These are phyloP conservation scores for Drosophila pandora DNA, from an alignment of 1,140 invertebrate species.

Conservation along the genomic window DNA sequence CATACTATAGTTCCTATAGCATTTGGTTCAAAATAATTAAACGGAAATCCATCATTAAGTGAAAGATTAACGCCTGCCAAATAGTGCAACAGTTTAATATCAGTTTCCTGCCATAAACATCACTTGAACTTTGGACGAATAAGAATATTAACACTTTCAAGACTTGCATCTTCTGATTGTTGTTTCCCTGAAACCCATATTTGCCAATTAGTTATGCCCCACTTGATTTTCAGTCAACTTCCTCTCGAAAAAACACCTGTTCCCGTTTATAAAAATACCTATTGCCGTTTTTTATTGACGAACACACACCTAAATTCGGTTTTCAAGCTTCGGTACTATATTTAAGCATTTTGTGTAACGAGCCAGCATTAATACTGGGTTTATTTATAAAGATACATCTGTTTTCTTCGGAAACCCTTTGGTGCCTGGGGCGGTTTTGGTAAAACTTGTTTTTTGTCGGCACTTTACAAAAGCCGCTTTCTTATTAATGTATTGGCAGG, in stretches of 20 bases:
- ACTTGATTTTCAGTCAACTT: no score
- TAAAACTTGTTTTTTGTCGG: constrained; percentile 38
- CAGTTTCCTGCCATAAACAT: constrained; percentile 22
- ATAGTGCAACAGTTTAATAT: constrained; percentile 12
- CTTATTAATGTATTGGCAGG: constrained; percentile 21
- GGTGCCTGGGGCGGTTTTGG: constrained; percentile 2
- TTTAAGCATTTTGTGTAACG: background rate
- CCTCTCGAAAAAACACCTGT: background rate
- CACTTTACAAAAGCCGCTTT: constrained; percentile 23
- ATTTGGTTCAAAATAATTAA: constrained; percentile 19
- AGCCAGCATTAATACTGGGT: constrained; percentile 4
- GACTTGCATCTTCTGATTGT: background rate
- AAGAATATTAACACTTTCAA: no score
- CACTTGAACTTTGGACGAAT: background rate
- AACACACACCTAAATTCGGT: background rate
- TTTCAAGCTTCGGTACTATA: background rate
- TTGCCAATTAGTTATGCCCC: background rate
- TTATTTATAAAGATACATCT: constrained; percentile 49
- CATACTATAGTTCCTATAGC: background rate
- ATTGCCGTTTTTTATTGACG: constrained; percentile 1
- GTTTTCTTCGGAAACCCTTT: constrained; percentile 34
- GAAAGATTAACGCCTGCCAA: constrained; percentile 24
- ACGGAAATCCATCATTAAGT: constrained; percentile 48
- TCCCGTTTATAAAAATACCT: background rate
- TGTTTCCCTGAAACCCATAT: background rate